These are phyloP conservation scores for Trissolcus basalis DNA, from an alignment of 1,140 invertebrate genomes.

Conservation along the genomic window DNA sequence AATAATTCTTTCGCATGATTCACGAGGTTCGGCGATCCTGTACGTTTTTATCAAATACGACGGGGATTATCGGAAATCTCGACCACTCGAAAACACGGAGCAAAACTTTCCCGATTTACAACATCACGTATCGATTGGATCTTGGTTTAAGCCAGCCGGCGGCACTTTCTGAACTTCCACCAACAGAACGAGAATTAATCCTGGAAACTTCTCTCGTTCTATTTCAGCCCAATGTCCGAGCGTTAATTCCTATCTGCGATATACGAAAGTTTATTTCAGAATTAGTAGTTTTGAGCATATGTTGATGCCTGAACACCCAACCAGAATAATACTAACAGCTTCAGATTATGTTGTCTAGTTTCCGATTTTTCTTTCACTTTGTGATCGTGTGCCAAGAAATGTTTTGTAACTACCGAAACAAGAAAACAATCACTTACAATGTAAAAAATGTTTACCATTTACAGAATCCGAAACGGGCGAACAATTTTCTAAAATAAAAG, in stretches of 20 bases:
- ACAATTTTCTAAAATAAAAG: no score
- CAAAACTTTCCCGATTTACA: conserved; percentile 60
- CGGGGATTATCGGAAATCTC: conserved; percentile 56
- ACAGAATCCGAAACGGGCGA: no score
- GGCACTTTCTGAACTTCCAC: conserved; percentile 59
- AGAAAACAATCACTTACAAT: no score
- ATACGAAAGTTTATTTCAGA: conserved; percentile 64
- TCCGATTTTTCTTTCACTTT: background rate
- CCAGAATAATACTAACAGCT: conserved; percentile 25
- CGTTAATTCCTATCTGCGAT: conserved; percentile 60
- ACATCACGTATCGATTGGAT: conserved; percentile 59
- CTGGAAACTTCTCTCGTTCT: conserved; percentile 62
- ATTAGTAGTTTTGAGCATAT: conserved; percentile 62
- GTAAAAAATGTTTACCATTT: no score
- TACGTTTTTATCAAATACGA: conserved; percentile 52
- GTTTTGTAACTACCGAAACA: no score
- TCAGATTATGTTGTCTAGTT: conserved; percentile 17
- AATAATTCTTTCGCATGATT: conserved; percentile 50
- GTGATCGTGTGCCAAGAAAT: no score
- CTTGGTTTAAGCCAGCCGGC: conserved; percentile 56
- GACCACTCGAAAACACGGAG: conserved; percentile 56
- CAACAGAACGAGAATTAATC: conserved; percentile 64
- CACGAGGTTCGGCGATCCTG: conserved; percentile 29
- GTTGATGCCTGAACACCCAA: conserved; percentile 53
- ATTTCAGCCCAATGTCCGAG: conserved; percentile 55